A percentile compares a stretch with the other conserved stretches of the same genome.
Evolutionary conservation across 1,140 invertebrate genomes (phyloP).

Genomic region (Brachionus paranguensis): DNA sequence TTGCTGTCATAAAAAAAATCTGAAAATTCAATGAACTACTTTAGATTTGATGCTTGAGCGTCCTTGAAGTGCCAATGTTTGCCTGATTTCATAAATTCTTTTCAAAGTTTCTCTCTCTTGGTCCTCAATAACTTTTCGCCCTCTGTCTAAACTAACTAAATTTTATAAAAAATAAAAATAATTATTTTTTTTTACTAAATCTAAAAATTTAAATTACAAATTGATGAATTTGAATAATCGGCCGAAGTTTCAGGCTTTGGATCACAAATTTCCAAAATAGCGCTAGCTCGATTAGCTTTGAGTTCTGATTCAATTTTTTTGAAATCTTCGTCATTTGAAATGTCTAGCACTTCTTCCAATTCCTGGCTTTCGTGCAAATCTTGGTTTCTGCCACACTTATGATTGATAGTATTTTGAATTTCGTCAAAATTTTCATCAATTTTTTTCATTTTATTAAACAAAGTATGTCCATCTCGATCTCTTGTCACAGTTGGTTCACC

Average conservation of each 20-base stretch:
- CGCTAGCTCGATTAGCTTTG: neutral
- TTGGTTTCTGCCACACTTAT: neutral
- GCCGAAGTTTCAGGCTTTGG: neutral
- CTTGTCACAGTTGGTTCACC: neutral
- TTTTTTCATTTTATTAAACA: conserved; percentile 37
- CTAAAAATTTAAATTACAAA: neutral
- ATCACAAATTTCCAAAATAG: neutral
- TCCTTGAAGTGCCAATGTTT: conserved; percentile 3
- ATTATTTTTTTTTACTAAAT: neutral
- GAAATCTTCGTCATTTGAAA: conserved; percentile 25
- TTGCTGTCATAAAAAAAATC: no score
- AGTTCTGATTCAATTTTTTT: conserved; percentile 24
- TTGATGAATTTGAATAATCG: neutral
- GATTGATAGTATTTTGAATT: neutral
- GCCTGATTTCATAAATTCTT: conserved; percentile 11
- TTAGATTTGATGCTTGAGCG: neutral
- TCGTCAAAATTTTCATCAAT: conserved; percentile 39
- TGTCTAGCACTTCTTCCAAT: neutral
- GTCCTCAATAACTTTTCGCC: neutral
- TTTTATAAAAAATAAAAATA: neutral
- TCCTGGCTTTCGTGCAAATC: neutral
- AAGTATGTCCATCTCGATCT: conserved; percentile 12
- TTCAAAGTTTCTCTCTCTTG: conserved; percentile 27
- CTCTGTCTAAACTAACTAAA: conserved; percentile 4
- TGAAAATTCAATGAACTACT: neutral